phyloP scores from a whole-genome alignment of 2,797 vertebrate species.

The Catamblyrhynchus diadema region DNA sequence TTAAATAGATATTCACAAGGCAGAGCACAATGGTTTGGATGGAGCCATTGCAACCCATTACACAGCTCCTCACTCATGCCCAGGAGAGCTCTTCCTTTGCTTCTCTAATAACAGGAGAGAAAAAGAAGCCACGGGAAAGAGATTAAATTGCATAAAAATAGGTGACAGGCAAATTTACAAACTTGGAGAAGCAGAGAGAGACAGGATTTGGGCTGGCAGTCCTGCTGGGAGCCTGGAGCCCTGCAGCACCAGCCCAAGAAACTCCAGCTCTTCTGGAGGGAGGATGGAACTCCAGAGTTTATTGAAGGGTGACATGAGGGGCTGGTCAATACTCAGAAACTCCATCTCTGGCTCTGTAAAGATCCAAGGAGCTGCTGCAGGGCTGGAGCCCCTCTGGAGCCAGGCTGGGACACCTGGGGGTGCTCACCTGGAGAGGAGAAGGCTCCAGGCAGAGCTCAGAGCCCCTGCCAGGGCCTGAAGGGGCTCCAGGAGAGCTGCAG shows the following conservation, averaged over 20 bases:
- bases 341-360: not conserved
- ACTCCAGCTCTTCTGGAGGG: not conserved
- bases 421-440: not conserved
- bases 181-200: not conserved
- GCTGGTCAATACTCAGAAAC: not conserved
- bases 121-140: not conserved
- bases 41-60: not conserved
- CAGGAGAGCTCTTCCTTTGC: conserved; percentile 25
- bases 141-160: not conserved
- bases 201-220: not conserved
- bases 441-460: not conserved
- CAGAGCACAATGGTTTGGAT: conserved; percentile 11
- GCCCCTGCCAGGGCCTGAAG: not conserved
- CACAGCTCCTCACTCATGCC: conserved; percentile 8
- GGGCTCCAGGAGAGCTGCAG: not conserved
- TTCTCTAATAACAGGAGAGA: not conserved
- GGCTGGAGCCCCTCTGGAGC: not conserved
- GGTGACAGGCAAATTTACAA: not conserved
- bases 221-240: not conserved
- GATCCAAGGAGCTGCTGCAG: not conserved
- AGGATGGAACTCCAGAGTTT: not conserved
- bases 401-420: not conserved
- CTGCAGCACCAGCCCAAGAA: not conserved
- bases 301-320: not conserved
- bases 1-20: conserved; percentile 45